These are phyloP conservation scores for Anthophora plumipes DNA, from an alignment of 2,888 invertebrate species.

Conservation along the genomic window DNA sequence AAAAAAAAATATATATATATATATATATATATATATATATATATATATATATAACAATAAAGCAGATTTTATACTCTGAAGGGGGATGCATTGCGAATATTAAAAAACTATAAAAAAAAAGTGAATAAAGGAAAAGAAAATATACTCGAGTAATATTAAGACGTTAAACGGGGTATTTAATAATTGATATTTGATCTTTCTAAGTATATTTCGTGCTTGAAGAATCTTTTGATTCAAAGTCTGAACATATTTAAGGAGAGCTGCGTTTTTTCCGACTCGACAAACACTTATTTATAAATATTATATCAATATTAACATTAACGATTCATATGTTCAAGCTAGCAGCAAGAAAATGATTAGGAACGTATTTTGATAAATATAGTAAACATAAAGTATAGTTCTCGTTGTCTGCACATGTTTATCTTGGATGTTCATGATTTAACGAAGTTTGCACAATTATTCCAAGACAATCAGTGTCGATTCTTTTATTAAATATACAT, in stretches of 20 bases:
- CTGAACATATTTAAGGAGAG: slow-evolving; percentile 8
- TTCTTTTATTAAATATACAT: slow-evolving; percentile 41
- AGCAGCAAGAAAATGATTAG: slow-evolving; percentile 34
- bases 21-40: slow-evolving; percentile 64
- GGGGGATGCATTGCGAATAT: slow-evolving; percentile 46
- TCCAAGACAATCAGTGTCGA: slow-evolving; percentile 58
- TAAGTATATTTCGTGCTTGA: slow-evolving; percentile 45
- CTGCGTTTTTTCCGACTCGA: slow-evolving; percentile 14
- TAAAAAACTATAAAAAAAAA: slow-evolving; percentile 44
- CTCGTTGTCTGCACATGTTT: slow-evolving; percentile 34
- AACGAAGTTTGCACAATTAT: slow-evolving; percentile 44
- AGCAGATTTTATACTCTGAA: slow-evolving; percentile 76
- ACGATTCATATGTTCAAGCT: slow-evolving; percentile 37
- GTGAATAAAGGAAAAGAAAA: slow-evolving; percentile 26
- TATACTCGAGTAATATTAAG: slow-evolving; percentile 44
- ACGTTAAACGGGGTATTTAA: slow-evolving; percentile 23
- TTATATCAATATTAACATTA: slow-evolving; percentile 37
- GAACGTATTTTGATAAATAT: slow-evolving; percentile 48
- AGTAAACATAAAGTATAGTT: slow-evolving; percentile 40
- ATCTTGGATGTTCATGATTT: slow-evolving; percentile 35
- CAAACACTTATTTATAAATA: slow-evolving; percentile 29
- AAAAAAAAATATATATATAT: slow-evolving; percentile 61
- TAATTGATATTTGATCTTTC: slow-evolving; percentile 35
- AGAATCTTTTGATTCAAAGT: slow-evolving; percentile 36
- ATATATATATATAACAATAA: too few species aligned